Evolutionary conservation across 2,797 vertebrate genomes (phyloP), one percentile per base, ranked within the genome.

Genomic region (Gymnodraco acuticeps): DNA sequence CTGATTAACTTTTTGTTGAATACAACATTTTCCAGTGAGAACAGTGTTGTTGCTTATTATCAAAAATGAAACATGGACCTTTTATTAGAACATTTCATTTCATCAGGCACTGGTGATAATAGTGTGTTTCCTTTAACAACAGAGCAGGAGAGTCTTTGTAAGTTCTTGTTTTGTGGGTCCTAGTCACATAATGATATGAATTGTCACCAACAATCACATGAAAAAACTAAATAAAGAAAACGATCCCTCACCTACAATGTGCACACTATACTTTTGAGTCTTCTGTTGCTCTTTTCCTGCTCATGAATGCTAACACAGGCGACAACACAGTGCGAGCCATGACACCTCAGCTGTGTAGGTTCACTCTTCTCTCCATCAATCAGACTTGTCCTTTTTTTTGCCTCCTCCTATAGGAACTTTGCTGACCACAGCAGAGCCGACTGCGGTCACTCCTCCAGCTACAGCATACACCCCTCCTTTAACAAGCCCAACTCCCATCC

Each of bases 351-450:
- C 51, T 60, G 60, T 64, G 75, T 69, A n/a, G 2, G 8, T 65
- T 81, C 43, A 38, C 69, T 66, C 33, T 50, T 61, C 7, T 58
- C 73, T 53, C 31, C 53, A 1, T 98, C 96, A 99, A 92, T 99
- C 98, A 91, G 97, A 98, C 90, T 99, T 99, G 95, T 99, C 98
- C 88, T 99, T 99, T 91, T 99, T 99, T 94, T 98, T 99, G 91
- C 96, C 93, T 78, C 97, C 96, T 48, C 96, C 95, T 85, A 97
- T 94, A 85, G 97, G 97, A 93, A 99, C 97, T 96, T 96, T 99
- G 93, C 90, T 98, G 87, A 92, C 96, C 70, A 99, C 97, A 10
- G 96, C 97, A 23, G 98, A 98, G 50, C 98, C 97, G 1, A 99
- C 96, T 19, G 98, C 96, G 10, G 95, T 90, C 52, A 99, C 96